Conservation (phyloP, 2,797 vertebrate genomes). For the Ataeniobius toweri region DNA sequence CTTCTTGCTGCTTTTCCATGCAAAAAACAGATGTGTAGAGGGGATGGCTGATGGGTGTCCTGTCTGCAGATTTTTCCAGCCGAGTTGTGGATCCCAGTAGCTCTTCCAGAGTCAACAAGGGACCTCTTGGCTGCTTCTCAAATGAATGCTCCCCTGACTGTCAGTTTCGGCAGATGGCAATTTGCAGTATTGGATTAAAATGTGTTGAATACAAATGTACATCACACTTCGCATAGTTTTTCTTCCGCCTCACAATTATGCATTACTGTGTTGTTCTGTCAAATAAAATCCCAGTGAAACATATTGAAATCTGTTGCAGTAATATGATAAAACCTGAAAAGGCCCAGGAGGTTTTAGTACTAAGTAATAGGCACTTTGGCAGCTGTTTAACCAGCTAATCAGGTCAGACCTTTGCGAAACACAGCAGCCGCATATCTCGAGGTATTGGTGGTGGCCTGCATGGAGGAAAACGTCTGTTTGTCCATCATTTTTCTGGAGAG, state of each 20-base stretch:
- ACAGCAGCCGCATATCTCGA: slow-evolving; percentile 93
- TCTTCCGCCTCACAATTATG: not conserved
- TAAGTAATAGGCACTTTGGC: not conserved
- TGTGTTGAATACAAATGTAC: not conserved
- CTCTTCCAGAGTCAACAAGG: too few relatives aligned
- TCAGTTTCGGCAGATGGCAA: not conserved
- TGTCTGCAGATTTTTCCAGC: too few relatives aligned
- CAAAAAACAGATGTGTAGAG: too few relatives aligned
- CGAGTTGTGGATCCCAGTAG: too few relatives aligned
- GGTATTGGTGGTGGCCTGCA: slow-evolving; percentile 92
- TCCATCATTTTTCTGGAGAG: slow-evolving; percentile 94
- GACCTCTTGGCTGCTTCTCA: too few relatives aligned
- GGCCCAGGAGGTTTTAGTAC: not conserved
- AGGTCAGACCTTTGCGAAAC: slow-evolving; percentile 89
- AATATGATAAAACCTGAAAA: not conserved
- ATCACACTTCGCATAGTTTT: not conserved
- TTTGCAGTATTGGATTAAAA: not conserved
- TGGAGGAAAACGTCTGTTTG: slow-evolving; percentile 94
- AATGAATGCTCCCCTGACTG: too few relatives aligned
- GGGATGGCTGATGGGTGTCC: too few relatives aligned
- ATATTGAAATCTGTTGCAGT: not conserved
- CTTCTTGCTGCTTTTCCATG: too few relatives aligned
- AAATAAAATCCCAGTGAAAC: not conserved
- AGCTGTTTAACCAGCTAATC: not conserved
- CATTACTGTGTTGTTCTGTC: not conserved